Evolutionary conservation across 2,888 invertebrate species (phyloP).

Genomic region (Drosophila gaucha): DNA sequence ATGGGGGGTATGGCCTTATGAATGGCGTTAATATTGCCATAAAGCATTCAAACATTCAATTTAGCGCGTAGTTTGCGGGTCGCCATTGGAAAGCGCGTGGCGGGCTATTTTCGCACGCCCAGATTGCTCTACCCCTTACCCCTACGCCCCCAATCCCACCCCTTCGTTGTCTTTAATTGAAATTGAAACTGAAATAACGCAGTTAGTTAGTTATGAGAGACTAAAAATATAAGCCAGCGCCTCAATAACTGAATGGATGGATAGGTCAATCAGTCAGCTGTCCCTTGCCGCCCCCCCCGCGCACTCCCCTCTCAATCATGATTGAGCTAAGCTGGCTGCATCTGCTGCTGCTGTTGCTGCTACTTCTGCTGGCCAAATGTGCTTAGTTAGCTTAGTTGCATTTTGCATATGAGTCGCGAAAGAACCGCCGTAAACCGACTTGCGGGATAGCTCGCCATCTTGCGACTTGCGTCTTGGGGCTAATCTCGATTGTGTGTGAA

Average conservation of each 20-base stretch:
- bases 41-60: conserved; percentile 60
- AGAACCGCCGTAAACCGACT: conserved; percentile 32
- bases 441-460: neutral
- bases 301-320: conserved; percentile 11
- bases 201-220: conserved; percentile 58
- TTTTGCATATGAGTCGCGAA: conserved; percentile 28
- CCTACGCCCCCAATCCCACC: neutral
- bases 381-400: conserved; percentile 50
- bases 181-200: conserved; percentile 75
- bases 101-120: conserved; percentile 69
- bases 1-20: conserved; percentile 53
- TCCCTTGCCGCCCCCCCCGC: neutral
- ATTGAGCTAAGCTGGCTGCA: neutral
- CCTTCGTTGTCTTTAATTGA: conserved; percentile 62
- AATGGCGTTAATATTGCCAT: conserved; percentile 59
- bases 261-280: conserved; percentile 2
- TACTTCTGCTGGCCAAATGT: conserved; percentile 17
- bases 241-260: conserved; percentile 34
- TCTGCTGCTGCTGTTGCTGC: neutral
- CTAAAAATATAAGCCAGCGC: conserved; percentile 64
- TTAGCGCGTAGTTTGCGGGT: conserved; percentile 58
- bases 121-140: conserved; percentile 26
- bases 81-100: conserved; percentile 51
- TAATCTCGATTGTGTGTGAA: conserved; percentile 19
- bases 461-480: conserved; percentile 8